Conservation (phyloP, 2,888 invertebrate species). For the Parnassius mnemosyne region DNA sequence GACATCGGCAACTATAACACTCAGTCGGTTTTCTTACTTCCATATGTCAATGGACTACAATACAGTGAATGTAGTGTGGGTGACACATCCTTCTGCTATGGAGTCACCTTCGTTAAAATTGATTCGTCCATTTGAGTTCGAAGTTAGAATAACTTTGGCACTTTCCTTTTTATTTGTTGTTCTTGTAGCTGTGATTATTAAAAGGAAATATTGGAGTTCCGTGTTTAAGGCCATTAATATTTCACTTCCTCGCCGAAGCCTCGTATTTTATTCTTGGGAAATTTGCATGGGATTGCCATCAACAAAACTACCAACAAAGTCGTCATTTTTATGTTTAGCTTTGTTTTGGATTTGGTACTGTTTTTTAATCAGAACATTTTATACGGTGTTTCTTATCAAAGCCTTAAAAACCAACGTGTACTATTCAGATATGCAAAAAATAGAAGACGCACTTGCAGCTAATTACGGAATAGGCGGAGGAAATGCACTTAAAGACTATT, state of each 20-base stretch:
- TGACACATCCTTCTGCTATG: slow-evolving; percentile 49
- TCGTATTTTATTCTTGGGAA: slow-evolving; percentile 54
- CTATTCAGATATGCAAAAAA: slow-evolving; percentile 44
- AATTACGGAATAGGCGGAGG: slow-evolving; percentile 60
- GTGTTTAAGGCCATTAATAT: slow-evolving; percentile 5
- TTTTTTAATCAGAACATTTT: slow-evolving; percentile 60
- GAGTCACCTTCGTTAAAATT: slow-evolving; percentile 57
- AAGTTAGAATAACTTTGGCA: slow-evolving; percentile 45
- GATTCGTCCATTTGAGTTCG: slow-evolving; percentile 50
- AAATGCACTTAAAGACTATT: slow-evolving; percentile 55
- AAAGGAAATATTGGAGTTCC: slow-evolving; percentile 37
- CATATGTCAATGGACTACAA: slow-evolving; percentile 55
- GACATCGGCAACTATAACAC: slow-evolving; percentile 58
- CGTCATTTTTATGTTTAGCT: slow-evolving; percentile 43
- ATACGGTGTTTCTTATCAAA: slow-evolving; percentile 60
- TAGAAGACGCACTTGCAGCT: slow-evolving; percentile 53
- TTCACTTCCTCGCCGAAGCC: slow-evolving; percentile 16
- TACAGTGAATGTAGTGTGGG: slow-evolving; percentile 48
- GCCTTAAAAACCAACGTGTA: slow-evolving; percentile 56
- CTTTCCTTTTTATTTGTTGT: slow-evolving; percentile 49
- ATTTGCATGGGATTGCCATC: slow-evolving; percentile 60
- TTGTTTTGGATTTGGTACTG: slow-evolving; percentile 63
- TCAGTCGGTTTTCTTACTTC: slow-evolving; percentile 49
- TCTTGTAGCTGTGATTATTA: slow-evolving; percentile 42
- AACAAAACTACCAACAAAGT: slow-evolving; percentile 48